These are phyloP conservation scores for Heterodera schachtii DNA, from an alignment of 1,140 invertebrate genomes.

Conservation along the genomic window DNA sequence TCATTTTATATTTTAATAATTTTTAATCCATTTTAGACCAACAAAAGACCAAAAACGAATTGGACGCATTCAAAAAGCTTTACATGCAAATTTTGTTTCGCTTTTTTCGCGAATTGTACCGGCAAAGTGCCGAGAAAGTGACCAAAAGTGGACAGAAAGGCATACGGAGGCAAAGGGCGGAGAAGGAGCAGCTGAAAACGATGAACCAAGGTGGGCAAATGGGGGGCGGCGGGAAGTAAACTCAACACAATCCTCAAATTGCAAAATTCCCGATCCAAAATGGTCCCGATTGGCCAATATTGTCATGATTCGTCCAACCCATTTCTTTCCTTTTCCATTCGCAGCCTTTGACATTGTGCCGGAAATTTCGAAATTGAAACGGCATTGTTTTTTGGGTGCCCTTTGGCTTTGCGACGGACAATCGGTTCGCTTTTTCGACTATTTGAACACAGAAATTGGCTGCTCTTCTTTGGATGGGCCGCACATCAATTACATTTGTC, in stretches of 20 bases:
- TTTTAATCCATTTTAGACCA: not conserved
- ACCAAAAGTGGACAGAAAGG: not conserved
- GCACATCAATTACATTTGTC: slow-evolving; percentile 24
- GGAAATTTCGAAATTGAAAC: slow-evolving; percentile 6
- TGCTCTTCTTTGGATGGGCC: slow-evolving; percentile 4
- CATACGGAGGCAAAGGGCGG: not conserved
- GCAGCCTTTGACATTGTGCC: not conserved
- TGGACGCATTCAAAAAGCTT: not conserved
- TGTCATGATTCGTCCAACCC: too few species aligned
- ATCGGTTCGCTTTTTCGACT: slow-evolving; percentile 16
- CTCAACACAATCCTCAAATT: not conserved
- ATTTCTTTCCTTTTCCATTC: not conserved
- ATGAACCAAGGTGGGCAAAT: not conserved
- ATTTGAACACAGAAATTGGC: slow-evolving; percentile 4
- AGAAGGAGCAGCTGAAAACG: not conserved
- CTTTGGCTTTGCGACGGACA: slow-evolving; percentile 15
- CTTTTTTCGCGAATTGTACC: not conserved
- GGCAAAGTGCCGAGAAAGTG: not conserved
- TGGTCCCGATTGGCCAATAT: too few species aligned
- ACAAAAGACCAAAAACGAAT: not conserved
- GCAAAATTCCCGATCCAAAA: not conserved
- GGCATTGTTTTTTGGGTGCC: slow-evolving; percentile 18
- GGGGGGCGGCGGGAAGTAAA: not conserved
- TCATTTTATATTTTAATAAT: not conserved
- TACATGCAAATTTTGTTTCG: not conserved